Percentiles rank a stretch among this genome's conserved stretches.
Evolutionary conservation across 2,797 vertebrate species (phyloP).

Genomic region (Chrosomus eos): DNA sequence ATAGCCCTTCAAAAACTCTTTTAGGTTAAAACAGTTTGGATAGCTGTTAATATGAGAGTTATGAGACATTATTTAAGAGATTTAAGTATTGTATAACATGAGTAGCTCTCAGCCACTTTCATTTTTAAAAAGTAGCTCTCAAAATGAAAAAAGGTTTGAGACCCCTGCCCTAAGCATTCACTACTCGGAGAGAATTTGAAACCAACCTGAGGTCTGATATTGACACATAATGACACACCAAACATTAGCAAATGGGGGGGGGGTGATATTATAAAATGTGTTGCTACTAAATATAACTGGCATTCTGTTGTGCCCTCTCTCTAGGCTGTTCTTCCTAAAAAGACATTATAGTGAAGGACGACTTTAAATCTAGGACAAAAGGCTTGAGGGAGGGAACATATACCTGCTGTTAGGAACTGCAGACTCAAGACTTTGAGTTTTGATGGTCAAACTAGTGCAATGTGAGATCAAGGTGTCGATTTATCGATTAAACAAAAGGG

Average conservation of each 20-base stretch:
- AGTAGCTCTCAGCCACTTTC: no score
- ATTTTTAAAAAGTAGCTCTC: no score
- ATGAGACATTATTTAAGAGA: no score
- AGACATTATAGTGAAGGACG: slow-evolving; percentile 22
- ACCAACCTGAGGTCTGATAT: slow-evolving; percentile 22
- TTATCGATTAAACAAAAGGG: background rate
- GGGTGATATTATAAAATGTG: background rate
- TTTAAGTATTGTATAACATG: no score
- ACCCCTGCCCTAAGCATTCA: slow-evolving; percentile 28
- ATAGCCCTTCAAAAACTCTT: no score
- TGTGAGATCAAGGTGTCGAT: background rate
- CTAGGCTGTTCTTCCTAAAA: slow-evolving; percentile 10
- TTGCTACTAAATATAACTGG: slow-evolving; percentile 36
- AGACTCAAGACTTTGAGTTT: background rate
- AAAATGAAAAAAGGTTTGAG: no score
- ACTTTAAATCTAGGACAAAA: slow-evolving; percentile 42
- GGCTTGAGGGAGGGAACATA: slow-evolving; percentile 15
- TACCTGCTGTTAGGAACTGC: background rate
- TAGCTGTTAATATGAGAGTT: no score
- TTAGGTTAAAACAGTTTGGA: no score
- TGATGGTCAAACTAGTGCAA: slow-evolving; percentile 5
- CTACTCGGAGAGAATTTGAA: slow-evolving; percentile 11
- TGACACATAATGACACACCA: slow-evolving; percentile 28
- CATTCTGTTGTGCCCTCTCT: slow-evolving; percentile 25
- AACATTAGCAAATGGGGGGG: slow-evolving; percentile 5